Evolutionary conservation across 2,113 vertebrate genomes (phyloP).

Genomic region (Orthonyx spaldingii): DNA sequence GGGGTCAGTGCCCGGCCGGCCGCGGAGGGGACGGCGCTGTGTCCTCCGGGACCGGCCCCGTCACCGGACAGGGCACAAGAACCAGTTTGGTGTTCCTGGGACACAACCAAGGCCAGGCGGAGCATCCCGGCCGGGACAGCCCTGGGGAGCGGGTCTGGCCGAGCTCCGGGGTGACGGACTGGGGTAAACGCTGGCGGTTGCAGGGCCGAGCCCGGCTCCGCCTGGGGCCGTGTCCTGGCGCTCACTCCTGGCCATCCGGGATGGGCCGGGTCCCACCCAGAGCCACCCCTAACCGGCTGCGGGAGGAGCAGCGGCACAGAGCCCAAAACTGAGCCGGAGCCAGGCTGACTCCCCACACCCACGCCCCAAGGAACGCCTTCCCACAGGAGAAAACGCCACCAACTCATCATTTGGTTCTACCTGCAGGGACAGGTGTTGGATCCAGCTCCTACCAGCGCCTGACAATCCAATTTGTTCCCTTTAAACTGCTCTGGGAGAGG

Average conservation of each 20-base stretch:
- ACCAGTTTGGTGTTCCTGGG: not conserved
- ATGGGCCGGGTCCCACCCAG: not conserved
- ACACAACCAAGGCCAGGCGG: no score
- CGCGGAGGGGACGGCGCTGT: not conserved
- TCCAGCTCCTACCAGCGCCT: fast-evolving
- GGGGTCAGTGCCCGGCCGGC: not conserved
- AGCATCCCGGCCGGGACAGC: not conserved
- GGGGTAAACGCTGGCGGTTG: fast-evolving
- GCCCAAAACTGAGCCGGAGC: fast-evolving
- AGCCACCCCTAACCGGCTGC: fast-evolving
- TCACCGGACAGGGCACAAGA: not conserved
- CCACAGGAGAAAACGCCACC: not conserved
- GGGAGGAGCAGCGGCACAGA: not conserved
- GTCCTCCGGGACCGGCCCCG: not conserved
- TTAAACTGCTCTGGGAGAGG: not conserved
- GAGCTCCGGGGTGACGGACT: fast-evolving
- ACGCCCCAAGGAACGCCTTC: not conserved
- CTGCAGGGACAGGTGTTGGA: fast-evolving
- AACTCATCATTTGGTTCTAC: fast-evolving
- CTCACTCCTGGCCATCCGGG: not conserved
- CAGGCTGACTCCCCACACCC: fast-evolving
- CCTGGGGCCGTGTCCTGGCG: no score
- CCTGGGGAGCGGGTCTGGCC: no score
- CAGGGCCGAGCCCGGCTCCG: fast-evolving
- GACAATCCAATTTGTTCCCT: fast-evolving